Percentiles rank a stretch among this genome's conserved stretches.
Conservation (phyloP, 2,888 invertebrate genomes). For the Eristalis tenax region DNA sequence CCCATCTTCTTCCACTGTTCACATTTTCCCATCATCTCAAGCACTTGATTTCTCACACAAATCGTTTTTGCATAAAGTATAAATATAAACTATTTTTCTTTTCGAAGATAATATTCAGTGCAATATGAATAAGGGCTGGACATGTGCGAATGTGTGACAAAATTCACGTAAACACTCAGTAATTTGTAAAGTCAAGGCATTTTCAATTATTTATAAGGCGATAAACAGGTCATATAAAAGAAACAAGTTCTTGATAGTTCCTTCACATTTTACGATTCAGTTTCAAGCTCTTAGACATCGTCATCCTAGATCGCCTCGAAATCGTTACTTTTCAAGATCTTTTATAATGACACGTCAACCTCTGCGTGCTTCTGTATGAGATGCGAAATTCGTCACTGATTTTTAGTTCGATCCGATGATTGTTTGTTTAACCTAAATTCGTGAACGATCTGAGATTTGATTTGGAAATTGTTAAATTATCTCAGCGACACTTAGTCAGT, state of each 20-base stretch:
- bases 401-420: neutral
- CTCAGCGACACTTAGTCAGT: neutral
- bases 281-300: neutral
- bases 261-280: neutral
- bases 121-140: neutral
- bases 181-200: neutral
- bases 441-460: neutral
- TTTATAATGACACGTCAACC: neutral
- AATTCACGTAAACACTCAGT: neutral
- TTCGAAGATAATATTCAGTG: neutral
- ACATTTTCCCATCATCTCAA: too few species aligned
- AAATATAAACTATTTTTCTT: neutral
- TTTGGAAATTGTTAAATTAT: neutral
- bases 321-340: neutral
- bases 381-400: neutral
- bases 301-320: neutral
- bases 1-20: too few species aligned
- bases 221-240: neutral
- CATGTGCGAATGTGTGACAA: neutral
- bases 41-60: too few species aligned
- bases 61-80: neutral
- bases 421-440: neutral
- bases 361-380: neutral
- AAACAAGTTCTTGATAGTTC: neutral
- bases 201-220: neutral